Evolutionary conservation across 1,140 invertebrate genomes (phyloP), one percentile per base, ranked within the genome.

Genomic region (Mizuhopecten yessoensis): DNA sequence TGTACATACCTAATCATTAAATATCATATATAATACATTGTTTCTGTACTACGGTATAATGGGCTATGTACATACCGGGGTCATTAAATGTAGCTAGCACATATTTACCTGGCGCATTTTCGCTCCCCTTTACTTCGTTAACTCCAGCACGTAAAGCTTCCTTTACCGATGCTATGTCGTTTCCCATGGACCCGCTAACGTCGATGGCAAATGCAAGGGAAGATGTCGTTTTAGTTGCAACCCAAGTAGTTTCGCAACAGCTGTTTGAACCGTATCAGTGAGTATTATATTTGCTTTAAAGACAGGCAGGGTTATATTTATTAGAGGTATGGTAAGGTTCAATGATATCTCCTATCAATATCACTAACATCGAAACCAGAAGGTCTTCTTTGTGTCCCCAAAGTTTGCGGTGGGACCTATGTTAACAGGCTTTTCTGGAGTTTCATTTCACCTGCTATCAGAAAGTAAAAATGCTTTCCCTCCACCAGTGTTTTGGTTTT

Each of bases 21-120:
- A 7, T 39, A 13, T 13, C 5, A 39, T 39, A 7, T 7, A 39
- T 15, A 49, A n/a, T n/a, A n/a, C 20, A 15, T 23, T 49, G 11
- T 49, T 17, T 17, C 11, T 23, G 20, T 20, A 1, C 11, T 23
- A 49, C 20, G 45, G n/a, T n/a, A n/a, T n/a, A n/a, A n/a, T n/a
- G n/a, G n/a, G n/a, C n/a, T n/a, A 9, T 49, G 20, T 49, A 75
- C 75, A 57, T 57, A 90, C 92, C 34, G 34, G 92, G 92, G 45
- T 92, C 92, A 90, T 89, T 92, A 34, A 92, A 92, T 33, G 92
- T 92, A 0, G 90, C 42, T 11, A 92, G 45, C 2, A 92, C 88
- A 33, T 89, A 92, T 33, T 91, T 91, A 1, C 45, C 17, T 15
- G 90, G 49, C 75, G 29, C 86, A 33, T 20, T 33, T 15, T 87